Evolutionary conservation across 1,140 invertebrate species (phyloP), one percentile per base, ranked within the genome.

Genomic region (Papilio aristodemus): DNA sequence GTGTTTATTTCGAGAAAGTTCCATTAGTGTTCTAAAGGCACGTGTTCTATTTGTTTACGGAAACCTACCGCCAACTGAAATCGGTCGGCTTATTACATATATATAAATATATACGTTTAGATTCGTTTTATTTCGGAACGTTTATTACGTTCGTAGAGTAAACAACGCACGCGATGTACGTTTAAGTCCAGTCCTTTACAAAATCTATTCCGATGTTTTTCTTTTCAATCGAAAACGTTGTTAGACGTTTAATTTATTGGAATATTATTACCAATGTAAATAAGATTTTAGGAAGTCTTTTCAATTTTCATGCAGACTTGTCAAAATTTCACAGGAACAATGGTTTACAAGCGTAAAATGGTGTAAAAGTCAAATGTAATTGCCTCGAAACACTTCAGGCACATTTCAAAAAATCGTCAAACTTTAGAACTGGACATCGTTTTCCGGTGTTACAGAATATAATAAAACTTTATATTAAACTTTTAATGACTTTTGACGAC

Each of bases 1-100:
- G n/a, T 60, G 60, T 41, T 63, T 63, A 63, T 63, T 63, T 63
- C 62, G 62, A 64, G 62, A 41, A 27, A 43, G 62, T 63, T 64
- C 62, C 37, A 41, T 64, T 64, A 64, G 19, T 43, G n/a, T n/a
- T n/a, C n/a, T n/a, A 41, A 64, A 11, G 22, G 22, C 38, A 64
- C 39, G 38, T 64, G 62, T 43, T 64, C 19, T 27, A 36, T 64
- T 64, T 27, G 39, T 64, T 64, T 64, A 58, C 22, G 57, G 46
- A 54, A 54, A 54, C 19, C 46, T 54, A 54, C 46, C 46, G 19
- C 3, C 19, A 11, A 22, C 46, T 50, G 46, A 54, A 54, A 54
- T 54, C 46, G 4, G 9, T 54, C 19, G 22, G 19, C 27, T 2
- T 50, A 22, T 54, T 10, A 17, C n/a, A 5, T 13, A 39, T 13